Percentiles rank a stretch among this genome's conserved stretches.
phyloP scores from a whole-genome alignment of 2,888 invertebrate species.

The Oasisia sp. region DNA sequence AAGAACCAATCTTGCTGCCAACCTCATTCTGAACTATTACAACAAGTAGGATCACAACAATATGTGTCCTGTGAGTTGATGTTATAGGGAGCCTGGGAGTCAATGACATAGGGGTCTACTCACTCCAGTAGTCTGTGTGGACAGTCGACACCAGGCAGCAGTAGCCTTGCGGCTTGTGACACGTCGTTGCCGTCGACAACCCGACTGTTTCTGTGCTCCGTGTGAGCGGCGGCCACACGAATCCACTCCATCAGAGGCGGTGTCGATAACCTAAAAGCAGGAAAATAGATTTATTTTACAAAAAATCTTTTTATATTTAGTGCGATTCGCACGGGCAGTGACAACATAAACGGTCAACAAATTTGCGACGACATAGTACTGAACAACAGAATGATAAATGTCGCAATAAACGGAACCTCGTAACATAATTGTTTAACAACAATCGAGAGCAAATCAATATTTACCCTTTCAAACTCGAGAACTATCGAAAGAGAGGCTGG shows the following conservation, averaged over 20 bases:
- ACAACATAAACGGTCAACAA: too few relatives aligned
- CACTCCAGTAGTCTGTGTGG: constrained; percentile 81
- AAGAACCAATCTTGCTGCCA: too few relatives aligned
- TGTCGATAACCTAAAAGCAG: neutral
- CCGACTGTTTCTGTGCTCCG: constrained; percentile 79
- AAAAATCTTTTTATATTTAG: neutral
- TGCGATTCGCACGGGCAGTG: too few relatives aligned
- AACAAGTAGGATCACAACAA: too few relatives aligned
- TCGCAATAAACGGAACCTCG: too few relatives aligned
- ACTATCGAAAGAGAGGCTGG: too few relatives aligned
- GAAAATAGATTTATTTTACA: neutral
- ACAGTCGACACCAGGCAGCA: constrained; percentile 89
- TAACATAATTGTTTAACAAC: too few relatives aligned
- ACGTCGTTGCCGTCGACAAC: constrained; percentile 87
- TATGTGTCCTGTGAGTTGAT: neutral
- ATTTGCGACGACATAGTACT: too few relatives aligned
- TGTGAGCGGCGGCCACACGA: constrained; percentile 83
- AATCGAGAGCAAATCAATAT: too few relatives aligned
- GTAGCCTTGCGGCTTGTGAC: constrained; percentile 84
- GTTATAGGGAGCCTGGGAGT: neutral
- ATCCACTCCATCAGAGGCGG: constrained; percentile 93
- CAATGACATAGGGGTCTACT: constrained; percentile 30
- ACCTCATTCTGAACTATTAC: too few relatives aligned
- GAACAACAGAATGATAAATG: too few relatives aligned
- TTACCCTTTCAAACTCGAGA: too few relatives aligned